phyloP scores from a whole-genome alignment of 2,113 vertebrate genomes.

The Etheostoma spectabile region DNA sequence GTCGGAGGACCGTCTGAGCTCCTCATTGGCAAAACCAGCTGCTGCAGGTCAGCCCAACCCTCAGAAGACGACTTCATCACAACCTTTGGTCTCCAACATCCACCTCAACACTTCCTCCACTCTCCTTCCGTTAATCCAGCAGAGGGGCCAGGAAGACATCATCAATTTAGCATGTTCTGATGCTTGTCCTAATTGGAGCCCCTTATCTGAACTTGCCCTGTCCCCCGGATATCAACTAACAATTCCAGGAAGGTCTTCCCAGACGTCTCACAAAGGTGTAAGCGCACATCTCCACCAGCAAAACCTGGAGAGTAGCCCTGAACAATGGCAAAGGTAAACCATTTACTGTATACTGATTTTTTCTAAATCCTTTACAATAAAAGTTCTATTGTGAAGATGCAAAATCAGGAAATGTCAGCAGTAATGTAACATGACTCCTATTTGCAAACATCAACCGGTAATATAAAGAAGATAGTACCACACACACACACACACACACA shows the following conservation, averaged over 20 bases:
- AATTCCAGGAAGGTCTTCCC: not conserved
- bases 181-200: constrained; percentile 17
- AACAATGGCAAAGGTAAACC: constrained; percentile 51
- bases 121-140: constrained; percentile 34
- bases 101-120: constrained; percentile 52
- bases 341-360: no score
- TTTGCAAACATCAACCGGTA: no score
- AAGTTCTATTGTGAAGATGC: no score
- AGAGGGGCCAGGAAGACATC: constrained; percentile 35
- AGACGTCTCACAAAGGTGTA: not conserved
- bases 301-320: constrained; percentile 10
- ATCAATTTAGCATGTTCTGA: constrained; percentile 25
- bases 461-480: no score
- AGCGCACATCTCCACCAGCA: not conserved
- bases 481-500: no score
- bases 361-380: not conserved
- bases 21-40: constrained; percentile 1
- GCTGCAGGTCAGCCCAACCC: not conserved
- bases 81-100: constrained; percentile 33
- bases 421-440: no score
- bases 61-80: constrained; percentile 10
- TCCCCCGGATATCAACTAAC: constrained; percentile 4
- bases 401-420: no score
- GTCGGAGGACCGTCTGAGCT: constrained; percentile 27
- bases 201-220: not conserved